Base-by-base conservation (phyloP, 2,113 vertebrate species). In the Tauraco erythrolophus region DNA sequence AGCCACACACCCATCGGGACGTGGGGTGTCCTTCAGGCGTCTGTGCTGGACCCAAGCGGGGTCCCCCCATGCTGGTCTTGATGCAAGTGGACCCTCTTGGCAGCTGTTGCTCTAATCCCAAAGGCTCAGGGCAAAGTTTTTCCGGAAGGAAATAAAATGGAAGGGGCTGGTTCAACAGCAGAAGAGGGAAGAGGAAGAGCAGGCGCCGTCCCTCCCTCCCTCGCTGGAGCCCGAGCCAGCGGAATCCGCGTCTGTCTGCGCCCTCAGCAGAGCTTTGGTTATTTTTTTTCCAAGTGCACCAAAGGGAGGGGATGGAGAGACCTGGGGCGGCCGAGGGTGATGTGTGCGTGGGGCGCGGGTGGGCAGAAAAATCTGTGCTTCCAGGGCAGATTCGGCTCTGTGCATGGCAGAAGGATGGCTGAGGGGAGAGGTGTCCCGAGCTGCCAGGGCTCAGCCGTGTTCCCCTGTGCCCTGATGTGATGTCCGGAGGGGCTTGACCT, bases 141-240 rank as follows among this genome's bases (percentile, higher is more conserved):
- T 66, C 89, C 4, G 8, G 86, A 89, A 92, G 91, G 94, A 91
- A 92, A 84, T 43, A 1, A 7, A 35, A 5, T 84, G 76, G 94
- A 84, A 94, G 68, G 83, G 79, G 83, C 66, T 46, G 71, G 51
- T 61, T 91, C 31, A 10, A 10, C 1, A 33, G 54, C 68, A 46
- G 71, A 6, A 62, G 70, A 81, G 90, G 84, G 84, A 89, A 85
- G 65, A 65, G 57, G 92, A 78, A 91, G 57, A 45, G 56, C 85
- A 81, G 72, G 57, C 33, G 0, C 54, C 8, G 31, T 64, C 66
- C 75, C 90, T 95, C 66, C 75, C 90, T 95, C 78, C 92, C 82
- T 97, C n/a, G 2, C 91, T 21, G 79, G 66, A 92, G 62, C 75
- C 79, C 35, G 31, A 41, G 81, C 77, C 95, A 68, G 56, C 18